Percentiles rank a stretch among this genome's conserved stretches.
Conservation (phyloP, 2,797 vertebrate genomes). For the Typhlichthys subterraneus region DNA sequence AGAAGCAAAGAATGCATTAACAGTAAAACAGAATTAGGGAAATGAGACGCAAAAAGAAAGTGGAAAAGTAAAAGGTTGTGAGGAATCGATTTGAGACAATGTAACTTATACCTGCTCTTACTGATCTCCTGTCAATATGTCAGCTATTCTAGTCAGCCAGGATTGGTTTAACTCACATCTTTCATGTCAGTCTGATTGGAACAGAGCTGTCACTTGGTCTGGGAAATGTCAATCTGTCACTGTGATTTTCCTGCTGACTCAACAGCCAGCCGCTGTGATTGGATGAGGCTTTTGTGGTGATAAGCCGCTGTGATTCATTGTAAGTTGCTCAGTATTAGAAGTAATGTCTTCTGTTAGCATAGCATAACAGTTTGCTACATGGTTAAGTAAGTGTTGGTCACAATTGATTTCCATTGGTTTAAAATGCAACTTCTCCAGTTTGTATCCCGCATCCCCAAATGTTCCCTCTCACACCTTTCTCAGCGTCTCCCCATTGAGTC, state of each 20-base stretch:
- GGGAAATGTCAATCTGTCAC: slow-evolving; percentile 45
- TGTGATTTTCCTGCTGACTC: slow-evolving; percentile 58
- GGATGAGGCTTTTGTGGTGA: slow-evolving; percentile 22
- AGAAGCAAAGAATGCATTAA: slow-evolving; percentile 12
- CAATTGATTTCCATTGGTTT: too few species aligned
- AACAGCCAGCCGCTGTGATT: slow-evolving; percentile 67
- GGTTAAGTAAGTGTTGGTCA: too few species aligned
- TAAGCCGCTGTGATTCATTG: too few species aligned
- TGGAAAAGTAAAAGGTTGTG: slow-evolving; percentile 7
- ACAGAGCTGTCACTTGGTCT: slow-evolving; percentile 49
- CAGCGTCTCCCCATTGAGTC: too few species aligned
- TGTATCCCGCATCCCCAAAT: too few species aligned
- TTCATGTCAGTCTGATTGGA: slow-evolving; percentile 42
- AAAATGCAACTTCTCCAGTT: too few species aligned
- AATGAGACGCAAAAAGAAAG: not conserved
- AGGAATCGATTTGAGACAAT: slow-evolving; percentile 41
- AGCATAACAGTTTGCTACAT: too few species aligned
- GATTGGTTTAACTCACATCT: slow-evolving; percentile 47
- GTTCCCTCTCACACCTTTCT: too few species aligned
- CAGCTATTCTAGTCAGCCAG: slow-evolving; percentile 42
- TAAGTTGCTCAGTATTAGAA: too few species aligned
- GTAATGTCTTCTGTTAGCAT: too few species aligned
- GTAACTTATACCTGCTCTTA: slow-evolving; percentile 27
- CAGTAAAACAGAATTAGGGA: slow-evolving; percentile 10
- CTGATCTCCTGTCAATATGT: slow-evolving; percentile 32